Conservation (phyloP, 2,888 invertebrate genomes). For the Plagiodera versicolora region DNA sequence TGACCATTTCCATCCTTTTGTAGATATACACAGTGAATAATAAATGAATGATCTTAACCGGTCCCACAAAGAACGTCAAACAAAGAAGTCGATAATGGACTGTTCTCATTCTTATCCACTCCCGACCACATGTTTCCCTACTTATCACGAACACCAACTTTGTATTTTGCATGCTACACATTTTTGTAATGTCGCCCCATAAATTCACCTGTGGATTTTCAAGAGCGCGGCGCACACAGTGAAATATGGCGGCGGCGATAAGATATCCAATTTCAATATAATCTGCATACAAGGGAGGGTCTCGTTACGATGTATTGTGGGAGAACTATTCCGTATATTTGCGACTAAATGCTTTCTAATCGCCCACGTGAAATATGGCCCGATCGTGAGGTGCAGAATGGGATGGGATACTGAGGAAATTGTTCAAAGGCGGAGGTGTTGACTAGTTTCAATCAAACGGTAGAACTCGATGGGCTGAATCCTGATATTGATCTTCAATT, state of each 20-base stretch:
- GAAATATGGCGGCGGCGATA: slow-evolving; percentile 33
- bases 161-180: slow-evolving; percentile 20
- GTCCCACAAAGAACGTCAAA: no score
- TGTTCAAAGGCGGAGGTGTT: no score
- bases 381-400: neutral
- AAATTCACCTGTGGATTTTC: slow-evolving; percentile 38
- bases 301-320: slow-evolving; percentile 16
- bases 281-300: slow-evolving; percentile 14
- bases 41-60: no score
- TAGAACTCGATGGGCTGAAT: no score
- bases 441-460: no score
- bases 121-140: neutral
- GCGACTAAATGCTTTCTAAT: slow-evolving; percentile 24
- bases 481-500: no score
- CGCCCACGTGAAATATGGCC: slow-evolving; percentile 12
- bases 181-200: slow-evolving; percentile 26
- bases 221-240: slow-evolving; percentile 22
- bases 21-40: no score
- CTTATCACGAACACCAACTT: slow-evolving; percentile 15
- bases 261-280: slow-evolving; percentile 31
- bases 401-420: no score
- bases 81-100: neutral
- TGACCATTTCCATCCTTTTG: no score
- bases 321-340: slow-evolving; percentile 13
- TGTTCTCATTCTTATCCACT: neutral